These are phyloP conservation scores for Echeneis naucrates DNA, from an alignment of 2,797 vertebrate species.

Conservation along the genomic window DNA sequence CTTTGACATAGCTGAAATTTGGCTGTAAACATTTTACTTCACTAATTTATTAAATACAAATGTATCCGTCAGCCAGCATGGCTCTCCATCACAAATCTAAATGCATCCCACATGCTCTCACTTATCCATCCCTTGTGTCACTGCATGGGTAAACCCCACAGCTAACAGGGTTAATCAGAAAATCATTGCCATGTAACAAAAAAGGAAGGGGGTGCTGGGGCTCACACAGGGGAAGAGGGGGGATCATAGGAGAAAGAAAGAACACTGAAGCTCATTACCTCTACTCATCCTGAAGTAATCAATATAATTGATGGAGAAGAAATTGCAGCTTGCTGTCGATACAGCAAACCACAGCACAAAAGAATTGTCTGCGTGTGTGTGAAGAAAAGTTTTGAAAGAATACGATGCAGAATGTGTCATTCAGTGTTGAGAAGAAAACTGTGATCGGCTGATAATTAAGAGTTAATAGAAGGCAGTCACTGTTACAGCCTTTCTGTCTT, in stretches of 20 bases:
- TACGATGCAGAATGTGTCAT: conserved; percentile 18
- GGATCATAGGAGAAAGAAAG: conserved; percentile 65
- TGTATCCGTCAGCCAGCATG: conserved; percentile 34
- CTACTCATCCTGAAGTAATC: conserved; percentile 86
- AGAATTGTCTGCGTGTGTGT: conserved; percentile 15
- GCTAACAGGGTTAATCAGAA: conserved; percentile 81
- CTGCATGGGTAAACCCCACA: conserved; percentile 58
- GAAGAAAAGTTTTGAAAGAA: conserved; percentile 47
- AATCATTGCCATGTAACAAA: conserved; percentile 80
- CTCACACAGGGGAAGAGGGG: conserved; percentile 39
- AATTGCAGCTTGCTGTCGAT: conserved; percentile 76
- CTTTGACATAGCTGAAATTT: too few relatives aligned
- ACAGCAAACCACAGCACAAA: conserved; percentile 66
- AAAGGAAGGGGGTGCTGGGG: background rate
- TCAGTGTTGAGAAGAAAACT: conserved; percentile 5
- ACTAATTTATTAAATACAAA: conserved; percentile 11
- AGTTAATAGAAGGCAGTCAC: conserved; percentile 20
- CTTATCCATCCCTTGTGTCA: conserved; percentile 43
- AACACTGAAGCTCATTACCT: conserved; percentile 82
- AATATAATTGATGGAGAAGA: conserved; percentile 82
- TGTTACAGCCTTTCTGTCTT: conserved; percentile 13
- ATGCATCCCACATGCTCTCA: conserved; percentile 43
- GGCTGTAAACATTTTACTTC: too few relatives aligned
- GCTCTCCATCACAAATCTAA: conserved; percentile 36
- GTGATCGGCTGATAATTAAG: conserved; percentile 42